These are phyloP conservation scores for Arctocebus calabarensis DNA, from an alignment of 2,797 vertebrate species.

Conservation along the genomic window DNA sequence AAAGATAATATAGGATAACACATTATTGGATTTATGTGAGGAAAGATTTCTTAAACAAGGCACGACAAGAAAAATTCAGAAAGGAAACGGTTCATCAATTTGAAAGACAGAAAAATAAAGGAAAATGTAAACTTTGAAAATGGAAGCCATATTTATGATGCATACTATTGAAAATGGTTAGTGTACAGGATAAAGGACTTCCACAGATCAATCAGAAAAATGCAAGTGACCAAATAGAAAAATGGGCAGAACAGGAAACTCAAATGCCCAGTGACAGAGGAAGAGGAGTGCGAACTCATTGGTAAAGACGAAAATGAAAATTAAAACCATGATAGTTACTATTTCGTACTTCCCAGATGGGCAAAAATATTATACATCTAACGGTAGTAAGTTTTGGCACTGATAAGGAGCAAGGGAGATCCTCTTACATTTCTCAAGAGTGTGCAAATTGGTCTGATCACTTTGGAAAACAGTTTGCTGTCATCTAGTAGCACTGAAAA, in stretches of 20 bases:
- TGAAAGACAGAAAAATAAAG: constrained; percentile 21
- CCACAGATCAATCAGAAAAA: not conserved
- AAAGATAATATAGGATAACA: not conserved
- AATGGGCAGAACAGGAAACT: not conserved
- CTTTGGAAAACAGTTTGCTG: not conserved
- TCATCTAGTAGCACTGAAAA: not conserved
- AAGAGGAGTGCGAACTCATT: not conserved
- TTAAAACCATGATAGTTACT: not conserved
- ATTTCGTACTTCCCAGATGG: not conserved
- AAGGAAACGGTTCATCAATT: constrained; percentile 5
- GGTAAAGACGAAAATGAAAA: not conserved
- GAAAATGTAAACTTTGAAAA: not conserved
- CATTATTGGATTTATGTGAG: not conserved
- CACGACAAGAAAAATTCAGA: not conserved
- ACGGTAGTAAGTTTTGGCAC: not conserved
- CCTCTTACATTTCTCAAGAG: constrained; percentile 17
- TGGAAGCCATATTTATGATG: not conserved
- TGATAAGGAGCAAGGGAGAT: not conserved
- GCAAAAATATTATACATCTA: not conserved
- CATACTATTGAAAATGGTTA: not conserved
- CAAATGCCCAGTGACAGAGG: not conserved
- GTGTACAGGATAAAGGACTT: not conserved
- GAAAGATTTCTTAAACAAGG: not conserved
- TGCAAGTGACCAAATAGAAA: not conserved
- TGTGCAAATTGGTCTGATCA: not conserved